Conservation (phyloP, 30 jellyfish, hydroid and myxozoan genomes). For the Aurelia aurita region DNA sequence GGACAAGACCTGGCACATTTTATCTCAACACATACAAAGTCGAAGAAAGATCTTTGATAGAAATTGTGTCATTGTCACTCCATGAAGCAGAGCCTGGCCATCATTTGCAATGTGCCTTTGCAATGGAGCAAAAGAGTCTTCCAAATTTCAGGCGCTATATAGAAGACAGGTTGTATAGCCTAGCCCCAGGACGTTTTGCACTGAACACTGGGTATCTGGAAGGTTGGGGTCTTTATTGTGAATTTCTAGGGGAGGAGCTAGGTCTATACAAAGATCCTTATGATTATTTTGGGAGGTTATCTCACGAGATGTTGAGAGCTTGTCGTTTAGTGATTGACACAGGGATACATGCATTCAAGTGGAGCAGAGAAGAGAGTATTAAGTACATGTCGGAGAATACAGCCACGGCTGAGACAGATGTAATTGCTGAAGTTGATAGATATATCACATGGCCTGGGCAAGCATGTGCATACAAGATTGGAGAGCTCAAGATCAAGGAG, state of each 20-base stretch:
- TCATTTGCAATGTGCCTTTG: slow-evolving; percentile 77
- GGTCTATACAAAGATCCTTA: slow-evolving; percentile 77
- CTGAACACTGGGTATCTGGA: slow-evolving; percentile 85
- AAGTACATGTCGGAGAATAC: slow-evolving; percentile 79
- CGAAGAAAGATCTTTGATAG: slow-evolving; percentile 72
- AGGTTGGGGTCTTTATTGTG: slow-evolving; percentile 98
- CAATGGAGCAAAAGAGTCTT: slow-evolving; percentile 69
- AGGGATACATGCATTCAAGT: slow-evolving; percentile 91
- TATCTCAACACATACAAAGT: slow-evolving; percentile 79
- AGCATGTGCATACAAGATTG: slow-evolving; percentile 90
- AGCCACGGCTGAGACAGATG: slow-evolving; percentile 72
- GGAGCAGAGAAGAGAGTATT: slow-evolving; percentile 88
- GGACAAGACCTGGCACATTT: slow-evolving; percentile 93
- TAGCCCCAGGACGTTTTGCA: slow-evolving; percentile 91
- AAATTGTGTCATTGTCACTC: slow-evolving; percentile 84
- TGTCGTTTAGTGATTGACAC: slow-evolving; percentile 94
- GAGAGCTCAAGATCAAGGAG: slow-evolving; percentile 80
- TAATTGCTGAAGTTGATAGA: slow-evolving; percentile 88
- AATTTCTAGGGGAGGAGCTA: slow-evolving; percentile 93
- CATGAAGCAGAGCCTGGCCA: slow-evolving; percentile 99
- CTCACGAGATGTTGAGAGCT: slow-evolving; percentile 96
- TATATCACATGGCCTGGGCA: slow-evolving; percentile 98
- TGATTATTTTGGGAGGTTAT: slow-evolving; percentile 84
- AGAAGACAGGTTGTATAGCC: slow-evolving; percentile 84
- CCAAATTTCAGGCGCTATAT: slow-evolving; percentile 81